Conservation (phyloP, 1,140 invertebrate genomes). For the Caenorhabditis inopinata region DNA sequence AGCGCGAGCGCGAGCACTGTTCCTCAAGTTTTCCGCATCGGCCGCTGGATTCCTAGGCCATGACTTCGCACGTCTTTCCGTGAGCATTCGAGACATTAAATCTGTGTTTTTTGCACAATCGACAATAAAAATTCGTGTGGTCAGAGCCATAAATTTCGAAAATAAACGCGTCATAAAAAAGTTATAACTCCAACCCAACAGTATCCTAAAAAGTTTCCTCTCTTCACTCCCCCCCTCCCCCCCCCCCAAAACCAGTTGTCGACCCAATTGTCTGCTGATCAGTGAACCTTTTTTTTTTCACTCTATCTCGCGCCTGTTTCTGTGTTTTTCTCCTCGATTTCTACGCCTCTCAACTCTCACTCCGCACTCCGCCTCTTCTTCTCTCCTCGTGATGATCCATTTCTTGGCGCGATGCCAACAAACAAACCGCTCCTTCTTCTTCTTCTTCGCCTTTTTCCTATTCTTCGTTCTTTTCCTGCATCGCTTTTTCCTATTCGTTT, state of each 20-base stretch:
- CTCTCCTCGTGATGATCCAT: slow-evolving; percentile 32
- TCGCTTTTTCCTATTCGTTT: background rate
- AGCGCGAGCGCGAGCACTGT: no score
- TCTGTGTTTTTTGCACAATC: no score
- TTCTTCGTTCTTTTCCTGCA: slow-evolving; percentile 9
- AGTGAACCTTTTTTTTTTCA: slow-evolving; percentile 14
- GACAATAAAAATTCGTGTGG: no score
- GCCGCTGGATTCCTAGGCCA: no score
- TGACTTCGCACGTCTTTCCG: no score
- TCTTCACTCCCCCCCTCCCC: no score
- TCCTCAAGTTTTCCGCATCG: no score
- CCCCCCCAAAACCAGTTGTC: background rate
- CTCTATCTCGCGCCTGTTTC: background rate
- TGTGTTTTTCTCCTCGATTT: background rate
- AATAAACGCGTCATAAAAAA: no score
- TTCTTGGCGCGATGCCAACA: slow-evolving; percentile 31
- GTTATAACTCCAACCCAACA: no score
- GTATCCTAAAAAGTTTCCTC: no score
- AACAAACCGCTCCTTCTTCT: slow-evolving; percentile 32
- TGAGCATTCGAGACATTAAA: no score
- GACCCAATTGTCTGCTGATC: slow-evolving; percentile 15
- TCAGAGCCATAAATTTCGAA: no score
- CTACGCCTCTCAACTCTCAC: background rate
- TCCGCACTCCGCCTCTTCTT: background rate
- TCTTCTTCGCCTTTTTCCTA: background rate